Evolutionary conservation across 35 echinoderm and acorn worm genomes (phyloP).

Genomic region (Apostichopus californicus): DNA sequence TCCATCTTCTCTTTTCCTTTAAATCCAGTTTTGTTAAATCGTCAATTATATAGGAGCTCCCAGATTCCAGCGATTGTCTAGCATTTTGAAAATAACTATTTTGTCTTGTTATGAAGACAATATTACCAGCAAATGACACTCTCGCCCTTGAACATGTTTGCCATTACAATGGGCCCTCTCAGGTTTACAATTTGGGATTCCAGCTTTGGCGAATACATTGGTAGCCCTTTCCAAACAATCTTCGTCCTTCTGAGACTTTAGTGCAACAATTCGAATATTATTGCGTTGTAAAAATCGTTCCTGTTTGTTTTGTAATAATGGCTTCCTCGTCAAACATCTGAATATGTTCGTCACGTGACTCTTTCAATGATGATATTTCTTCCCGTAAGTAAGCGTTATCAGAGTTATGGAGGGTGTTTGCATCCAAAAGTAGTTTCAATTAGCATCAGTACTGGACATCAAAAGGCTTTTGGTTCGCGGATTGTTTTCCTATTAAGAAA

Average conservation of each 20-base stretch:
- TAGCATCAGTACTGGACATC: no score
- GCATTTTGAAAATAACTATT: not conserved
- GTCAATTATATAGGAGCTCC: not conserved
- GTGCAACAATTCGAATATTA: constrained; percentile 31
- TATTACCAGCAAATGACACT: constrained; percentile 30
- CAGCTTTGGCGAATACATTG: constrained; percentile 28
- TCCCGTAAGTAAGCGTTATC: no score
- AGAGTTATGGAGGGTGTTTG: no score
- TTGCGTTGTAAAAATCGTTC: constrained; percentile 51
- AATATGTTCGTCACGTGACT: no score
- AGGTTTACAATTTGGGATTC: not conserved
- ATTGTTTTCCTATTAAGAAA: no score
- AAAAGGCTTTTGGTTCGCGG: no score
- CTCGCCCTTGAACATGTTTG: not conserved
- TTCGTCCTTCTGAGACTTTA: constrained; percentile 23
- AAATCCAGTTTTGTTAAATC: not conserved
- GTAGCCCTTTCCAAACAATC: constrained; percentile 18
- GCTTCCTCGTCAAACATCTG: no score
- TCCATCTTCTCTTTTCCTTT: constrained; percentile 50
- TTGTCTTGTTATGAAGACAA: constrained; percentile 45
- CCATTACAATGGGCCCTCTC: constrained; percentile 46
- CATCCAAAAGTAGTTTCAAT: no score
- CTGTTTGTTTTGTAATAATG: constrained; percentile 24
- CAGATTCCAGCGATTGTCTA: not conserved
- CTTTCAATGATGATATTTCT: no score